A percentile compares a stretch with the other conserved stretches of the same genome.
Conservation (phyloP, 2,797 vertebrate genomes). For the Odontamblyopus rebecca region DNA sequence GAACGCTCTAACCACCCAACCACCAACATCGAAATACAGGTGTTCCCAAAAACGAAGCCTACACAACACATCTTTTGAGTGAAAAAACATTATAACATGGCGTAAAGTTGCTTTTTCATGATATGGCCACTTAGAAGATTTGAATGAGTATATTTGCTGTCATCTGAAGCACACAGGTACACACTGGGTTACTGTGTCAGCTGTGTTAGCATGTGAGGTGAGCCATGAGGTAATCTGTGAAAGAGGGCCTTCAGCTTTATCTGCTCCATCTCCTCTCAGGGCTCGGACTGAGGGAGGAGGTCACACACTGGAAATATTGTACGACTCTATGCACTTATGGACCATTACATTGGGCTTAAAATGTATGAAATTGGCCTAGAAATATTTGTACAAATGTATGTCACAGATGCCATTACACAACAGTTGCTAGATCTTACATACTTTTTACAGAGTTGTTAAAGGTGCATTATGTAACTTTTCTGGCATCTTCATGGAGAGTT, state of each 20-base stretch:
- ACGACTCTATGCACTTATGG: conserved; percentile 35
- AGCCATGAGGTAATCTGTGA: conserved; percentile 49
- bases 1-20: no score
- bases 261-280: conserved; percentile 56
- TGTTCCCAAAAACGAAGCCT: background rate
- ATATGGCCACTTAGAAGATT: background rate
- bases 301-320: conserved; percentile 59
- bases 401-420: conserved; percentile 18
- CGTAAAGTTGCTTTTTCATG: background rate
- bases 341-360: conserved; percentile 47
- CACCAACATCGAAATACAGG: no score
- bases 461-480: no score
- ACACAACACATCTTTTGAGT: background rate
- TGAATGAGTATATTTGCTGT: background rate
- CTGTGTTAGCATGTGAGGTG: conserved; percentile 29
- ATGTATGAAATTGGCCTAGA: conserved; percentile 68
- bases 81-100: background rate
- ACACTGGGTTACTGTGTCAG: conserved; percentile 8
- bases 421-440: no score
- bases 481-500: no score
- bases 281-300: conserved; percentile 17
- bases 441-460: no score
- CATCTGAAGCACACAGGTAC: background rate
- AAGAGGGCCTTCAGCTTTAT: conserved; percentile 76
- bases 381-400: conserved; percentile 63